These are phyloP conservation scores for Xiphias gladius DNA, from an alignment of 2,113 vertebrate species.

Conservation along the genomic window DNA sequence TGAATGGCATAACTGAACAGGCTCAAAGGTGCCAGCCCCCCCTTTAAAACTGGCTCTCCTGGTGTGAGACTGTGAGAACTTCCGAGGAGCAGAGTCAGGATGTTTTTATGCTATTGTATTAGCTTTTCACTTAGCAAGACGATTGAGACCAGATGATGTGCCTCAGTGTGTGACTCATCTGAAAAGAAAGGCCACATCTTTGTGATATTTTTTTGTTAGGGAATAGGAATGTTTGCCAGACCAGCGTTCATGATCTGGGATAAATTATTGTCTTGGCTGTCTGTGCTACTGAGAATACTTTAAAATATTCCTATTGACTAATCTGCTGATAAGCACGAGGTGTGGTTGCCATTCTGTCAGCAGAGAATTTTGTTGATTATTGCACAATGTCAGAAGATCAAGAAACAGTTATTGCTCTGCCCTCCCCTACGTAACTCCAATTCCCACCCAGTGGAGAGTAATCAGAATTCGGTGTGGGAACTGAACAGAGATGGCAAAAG, in stretches of 20 bases:
- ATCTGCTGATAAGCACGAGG: slow-evolving; percentile 73
- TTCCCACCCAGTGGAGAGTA: slow-evolving; percentile 43
- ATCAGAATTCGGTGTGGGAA: slow-evolving; percentile 32
- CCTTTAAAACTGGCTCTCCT: slow-evolving; percentile 22
- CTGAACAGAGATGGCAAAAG: slow-evolving; percentile 41
- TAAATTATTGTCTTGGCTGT: slow-evolving; percentile 56
- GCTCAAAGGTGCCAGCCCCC: slow-evolving; percentile 37
- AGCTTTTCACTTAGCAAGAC: slow-evolving; percentile 53
- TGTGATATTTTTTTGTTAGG: slow-evolving; percentile 41
- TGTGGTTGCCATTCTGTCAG: slow-evolving; percentile 69
- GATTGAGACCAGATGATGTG: slow-evolving; percentile 60
- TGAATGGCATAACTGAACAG: slow-evolving; percentile 50
- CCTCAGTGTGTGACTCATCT: slow-evolving; percentile 24
- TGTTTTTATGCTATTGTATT: slow-evolving; percentile 24
- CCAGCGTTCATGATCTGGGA: slow-evolving; percentile 54
- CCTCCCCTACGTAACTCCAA: slow-evolving; percentile 37
- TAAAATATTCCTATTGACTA: slow-evolving; percentile 70
- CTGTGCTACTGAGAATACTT: slow-evolving; percentile 48
- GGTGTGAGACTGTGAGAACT: slow-evolving; percentile 24
- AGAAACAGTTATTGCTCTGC: slow-evolving; percentile 43
- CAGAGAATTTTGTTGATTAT: slow-evolving; percentile 73
- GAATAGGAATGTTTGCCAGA: slow-evolving; percentile 35
- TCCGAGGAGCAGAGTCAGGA: slow-evolving; percentile 2
- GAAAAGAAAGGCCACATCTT: slow-evolving; percentile 47
- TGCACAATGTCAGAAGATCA: slow-evolving; percentile 63